phyloP scores from a whole-genome alignment of 2,113 vertebrate genomes.

The Nycticebus coucang region DNA sequence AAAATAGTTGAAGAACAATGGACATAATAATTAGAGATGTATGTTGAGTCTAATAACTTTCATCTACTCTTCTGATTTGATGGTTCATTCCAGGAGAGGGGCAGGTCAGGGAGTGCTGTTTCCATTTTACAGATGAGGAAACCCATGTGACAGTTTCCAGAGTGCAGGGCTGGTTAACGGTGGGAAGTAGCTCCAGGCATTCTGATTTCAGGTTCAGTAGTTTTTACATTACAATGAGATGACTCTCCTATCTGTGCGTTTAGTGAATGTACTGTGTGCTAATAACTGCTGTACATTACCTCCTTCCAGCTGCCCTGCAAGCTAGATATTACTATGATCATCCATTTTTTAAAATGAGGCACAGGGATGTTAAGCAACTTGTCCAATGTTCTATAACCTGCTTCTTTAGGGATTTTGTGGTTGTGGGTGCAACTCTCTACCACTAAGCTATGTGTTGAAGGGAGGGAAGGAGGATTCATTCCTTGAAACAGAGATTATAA shows the following conservation, averaged over 20 bases:
- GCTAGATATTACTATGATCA: neutral
- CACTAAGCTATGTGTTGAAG: accelerated
- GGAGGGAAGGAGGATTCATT: neutral
- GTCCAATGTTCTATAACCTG: neutral
- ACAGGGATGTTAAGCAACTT: neutral
- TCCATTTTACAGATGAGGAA: neutral
- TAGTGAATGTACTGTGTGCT: accelerated
- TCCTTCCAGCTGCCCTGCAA: neutral
- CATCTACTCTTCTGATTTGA: neutral
- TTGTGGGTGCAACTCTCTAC: neutral
- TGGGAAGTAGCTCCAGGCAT: neutral
- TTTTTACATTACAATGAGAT: neutral
- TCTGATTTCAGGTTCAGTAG: neutral
- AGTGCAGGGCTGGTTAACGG: neutral
- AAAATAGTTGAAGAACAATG: neutral
- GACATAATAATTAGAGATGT: accelerated
- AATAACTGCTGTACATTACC: accelerated
- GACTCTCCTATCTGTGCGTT: neutral
- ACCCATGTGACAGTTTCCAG: neutral
- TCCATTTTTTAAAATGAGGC: neutral
- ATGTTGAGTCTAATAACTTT: neutral
- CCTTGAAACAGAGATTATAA: neutral
- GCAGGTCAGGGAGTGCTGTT: neutral
- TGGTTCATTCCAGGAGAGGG: neutral
- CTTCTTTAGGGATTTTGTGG: neutral